Conservation (phyloP, 2,113 vertebrate genomes). For the Stigmatopora argus region DNA sequence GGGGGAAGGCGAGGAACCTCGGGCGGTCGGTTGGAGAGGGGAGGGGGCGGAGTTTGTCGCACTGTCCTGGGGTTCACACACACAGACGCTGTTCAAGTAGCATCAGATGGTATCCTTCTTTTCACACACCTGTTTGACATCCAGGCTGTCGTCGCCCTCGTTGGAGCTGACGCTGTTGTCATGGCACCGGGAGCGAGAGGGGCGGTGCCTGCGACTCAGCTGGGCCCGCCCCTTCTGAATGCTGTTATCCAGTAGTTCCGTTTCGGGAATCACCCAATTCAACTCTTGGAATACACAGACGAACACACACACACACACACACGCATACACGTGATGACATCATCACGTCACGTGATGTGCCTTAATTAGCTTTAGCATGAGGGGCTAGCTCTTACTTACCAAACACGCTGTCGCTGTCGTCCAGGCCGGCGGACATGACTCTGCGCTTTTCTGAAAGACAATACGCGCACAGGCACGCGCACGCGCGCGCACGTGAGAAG, state of each 20-base stretch:
- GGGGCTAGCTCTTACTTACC: not conserved
- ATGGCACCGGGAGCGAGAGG: constrained; percentile 79
- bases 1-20: constrained; percentile 63
- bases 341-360: not conserved
- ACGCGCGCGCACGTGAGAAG: not conserved
- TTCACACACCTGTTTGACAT: constrained; percentile 57
- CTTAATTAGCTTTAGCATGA: not conserved
- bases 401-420: constrained; percentile 4
- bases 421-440: constrained; percentile 2
- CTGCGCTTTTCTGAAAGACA: not conserved
- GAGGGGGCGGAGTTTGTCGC: constrained; percentile 69
- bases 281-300: constrained; percentile 34
- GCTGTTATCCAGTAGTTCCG: constrained; percentile 84
- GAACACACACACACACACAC: not conserved
- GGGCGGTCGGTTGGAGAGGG: constrained; percentile 68
- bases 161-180: constrained; percentile 89
- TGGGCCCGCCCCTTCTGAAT: constrained; percentile 86
- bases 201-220: constrained; percentile 76
- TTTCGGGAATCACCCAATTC: constrained; percentile 84
- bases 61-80: constrained; percentile 56
- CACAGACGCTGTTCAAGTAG: not conserved
- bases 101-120: not conserved
- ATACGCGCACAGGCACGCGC: not conserved
- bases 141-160: constrained; percentile 75
- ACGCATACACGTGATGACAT: not conserved